phyloP scores from a whole-genome alignment of 2,113 vertebrate species.

The Callospermophilus lateralis region DNA sequence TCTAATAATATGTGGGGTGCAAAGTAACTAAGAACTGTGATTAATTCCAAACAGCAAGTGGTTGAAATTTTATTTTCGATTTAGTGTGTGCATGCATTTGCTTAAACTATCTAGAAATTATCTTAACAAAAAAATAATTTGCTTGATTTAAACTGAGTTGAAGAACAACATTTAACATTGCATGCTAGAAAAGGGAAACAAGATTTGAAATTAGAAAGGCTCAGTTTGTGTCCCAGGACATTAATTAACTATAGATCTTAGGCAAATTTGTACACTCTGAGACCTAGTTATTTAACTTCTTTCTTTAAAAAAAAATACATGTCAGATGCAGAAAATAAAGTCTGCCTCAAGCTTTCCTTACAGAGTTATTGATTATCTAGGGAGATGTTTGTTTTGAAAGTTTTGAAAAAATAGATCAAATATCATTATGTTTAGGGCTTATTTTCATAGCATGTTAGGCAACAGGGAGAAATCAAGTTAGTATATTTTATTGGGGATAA shows the following conservation, averaged over 20 bases:
- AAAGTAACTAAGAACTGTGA: neutral
- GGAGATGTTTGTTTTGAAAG: neutral
- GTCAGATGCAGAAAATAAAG: neutral
- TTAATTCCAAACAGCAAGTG: neutral
- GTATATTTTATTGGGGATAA: neutral
- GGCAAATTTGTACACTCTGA: neutral
- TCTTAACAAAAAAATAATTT: neutral
- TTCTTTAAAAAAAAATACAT: neutral
- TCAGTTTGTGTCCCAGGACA: neutral
- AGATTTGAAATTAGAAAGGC: neutral
- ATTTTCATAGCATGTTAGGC: neutral
- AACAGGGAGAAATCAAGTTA: neutral
- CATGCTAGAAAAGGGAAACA: neutral
- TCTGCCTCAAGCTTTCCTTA: neutral
- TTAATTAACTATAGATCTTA: neutral
- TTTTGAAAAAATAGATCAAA: neutral
- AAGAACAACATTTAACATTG: neutral
- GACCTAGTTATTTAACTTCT: neutral
- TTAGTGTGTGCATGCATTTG: neutral
- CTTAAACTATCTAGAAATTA: neutral
- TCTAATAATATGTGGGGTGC: neutral
- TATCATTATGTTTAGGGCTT: neutral
- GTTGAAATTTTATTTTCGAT: neutral
- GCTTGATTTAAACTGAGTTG: neutral
- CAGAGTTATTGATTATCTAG: neutral